phyloP scores from a whole-genome alignment of 2,888 invertebrate genomes.

The Prosopocoilus inquinatus region DNA sequence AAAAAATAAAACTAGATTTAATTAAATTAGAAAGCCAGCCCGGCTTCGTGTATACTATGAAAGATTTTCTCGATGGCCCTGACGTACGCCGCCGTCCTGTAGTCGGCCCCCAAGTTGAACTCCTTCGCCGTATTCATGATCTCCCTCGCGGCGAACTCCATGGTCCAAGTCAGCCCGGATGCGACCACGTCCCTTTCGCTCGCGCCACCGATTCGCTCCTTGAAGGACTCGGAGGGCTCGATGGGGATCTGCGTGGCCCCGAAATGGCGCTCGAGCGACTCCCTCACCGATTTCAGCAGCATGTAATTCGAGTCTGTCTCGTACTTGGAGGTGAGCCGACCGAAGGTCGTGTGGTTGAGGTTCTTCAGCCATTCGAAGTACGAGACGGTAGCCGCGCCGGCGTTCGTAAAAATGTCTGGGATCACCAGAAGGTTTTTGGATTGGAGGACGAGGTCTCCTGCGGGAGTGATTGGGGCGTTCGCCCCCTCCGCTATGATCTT shows the following conservation, averaged over 20 bases:
- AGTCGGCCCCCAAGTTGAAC: constrained; percentile 62
- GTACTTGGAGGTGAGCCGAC: constrained; percentile 82
- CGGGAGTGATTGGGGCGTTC: constrained; percentile 86
- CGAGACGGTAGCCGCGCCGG: constrained; percentile 88
- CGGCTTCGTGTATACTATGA: constrained; percentile 26
- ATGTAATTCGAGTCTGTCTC: constrained; percentile 82
- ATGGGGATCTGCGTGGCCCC: constrained; percentile 44
- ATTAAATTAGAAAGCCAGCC: constrained; percentile 53
- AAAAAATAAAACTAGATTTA: no score
- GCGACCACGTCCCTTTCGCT: constrained; percentile 83
- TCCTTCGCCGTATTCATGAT: constrained; percentile 65
- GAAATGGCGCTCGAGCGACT: constrained; percentile 51
- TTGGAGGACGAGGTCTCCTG: constrained; percentile 73
- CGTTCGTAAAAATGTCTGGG: constrained; percentile 74
- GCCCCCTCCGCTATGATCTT: constrained; percentile 90
- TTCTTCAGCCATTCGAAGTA: constrained; percentile 92
- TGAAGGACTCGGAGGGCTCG: constrained; percentile 65
- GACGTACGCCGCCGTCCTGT: constrained; percentile 28
- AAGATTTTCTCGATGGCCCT: constrained; percentile 30
- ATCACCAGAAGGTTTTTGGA: constrained; percentile 74
- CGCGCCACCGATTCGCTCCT: constrained; percentile 69
- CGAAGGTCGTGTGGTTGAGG: constrained; percentile 86
- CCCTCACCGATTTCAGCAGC: constrained; percentile 61
- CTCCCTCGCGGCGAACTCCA: constrained; percentile 70
- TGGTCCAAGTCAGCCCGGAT: constrained; percentile 80